Percentiles rank a stretch among this genome's conserved stretches.
Conservation (phyloP, 1,140 invertebrate genomes). For the Penaeus indicus region DNA sequence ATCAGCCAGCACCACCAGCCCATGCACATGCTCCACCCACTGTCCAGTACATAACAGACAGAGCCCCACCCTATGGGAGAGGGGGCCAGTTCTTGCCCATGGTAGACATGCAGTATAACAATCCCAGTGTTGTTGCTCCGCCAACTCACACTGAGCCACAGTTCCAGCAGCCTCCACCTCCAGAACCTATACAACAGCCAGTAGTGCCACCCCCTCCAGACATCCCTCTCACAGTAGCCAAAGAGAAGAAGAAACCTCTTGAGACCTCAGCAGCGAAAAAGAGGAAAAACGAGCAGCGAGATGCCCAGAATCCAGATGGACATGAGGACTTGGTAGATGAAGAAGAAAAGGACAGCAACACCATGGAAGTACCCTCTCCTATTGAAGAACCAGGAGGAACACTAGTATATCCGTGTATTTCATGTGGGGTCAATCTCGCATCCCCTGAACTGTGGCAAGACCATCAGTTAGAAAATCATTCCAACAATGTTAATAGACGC, state of each 20-base stretch:
- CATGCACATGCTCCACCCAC: constrained; percentile 46
- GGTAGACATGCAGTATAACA: constrained; percentile 52
- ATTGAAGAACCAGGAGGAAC: constrained; percentile 35
- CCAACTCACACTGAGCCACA: constrained; percentile 42
- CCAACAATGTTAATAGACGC: constrained; percentile 40
- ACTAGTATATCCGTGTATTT: constrained; percentile 36
- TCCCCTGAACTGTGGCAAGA: constrained; percentile 51
- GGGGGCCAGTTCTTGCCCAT: constrained; percentile 38
- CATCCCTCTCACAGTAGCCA: not conserved
- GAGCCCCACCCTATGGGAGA: constrained; percentile 40
- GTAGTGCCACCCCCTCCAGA: constrained; percentile 23
- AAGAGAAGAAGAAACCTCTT: constrained; percentile 35
- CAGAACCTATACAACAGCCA: constrained; percentile 35
- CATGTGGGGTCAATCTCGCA: constrained; percentile 40
- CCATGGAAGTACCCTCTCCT: constrained; percentile 42
- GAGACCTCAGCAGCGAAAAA: constrained; percentile 21
- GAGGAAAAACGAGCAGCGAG: constrained; percentile 39
- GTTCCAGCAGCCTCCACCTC: constrained; percentile 38
- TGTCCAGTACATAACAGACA: constrained; percentile 55
- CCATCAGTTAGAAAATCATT: constrained; percentile 43
- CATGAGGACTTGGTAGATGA: constrained; percentile 7
- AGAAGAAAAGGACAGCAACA: constrained; percentile 1
- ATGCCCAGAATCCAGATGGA: not conserved
- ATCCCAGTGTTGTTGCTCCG: constrained; percentile 1
- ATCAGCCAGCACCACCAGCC: constrained; percentile 50